Evolutionary conservation across 2,797 vertebrate genomes (phyloP), one percentile per base, ranked within the genome.

Genomic region (Pyrocephalus nanus): DNA sequence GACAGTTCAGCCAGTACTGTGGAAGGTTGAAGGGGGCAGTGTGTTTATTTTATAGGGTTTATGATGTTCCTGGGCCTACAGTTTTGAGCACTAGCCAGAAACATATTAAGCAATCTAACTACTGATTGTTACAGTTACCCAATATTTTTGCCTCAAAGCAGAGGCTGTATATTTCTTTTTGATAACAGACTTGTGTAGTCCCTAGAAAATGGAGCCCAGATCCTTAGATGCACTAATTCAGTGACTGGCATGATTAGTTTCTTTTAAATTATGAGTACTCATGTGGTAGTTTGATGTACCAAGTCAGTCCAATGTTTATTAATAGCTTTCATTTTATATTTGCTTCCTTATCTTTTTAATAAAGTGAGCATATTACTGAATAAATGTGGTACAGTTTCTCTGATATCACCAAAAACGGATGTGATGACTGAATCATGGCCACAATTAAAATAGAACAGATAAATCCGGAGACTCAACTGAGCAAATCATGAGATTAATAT

Each of bases 301-400:
- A 57, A 92, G 85, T 81, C 85, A 76, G 76, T 64, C 65, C 50
- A 42, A 20, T 74, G 74, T 89, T 95, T 95, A 95, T 96, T 95
- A 95, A 94, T 95, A 86, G 70, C 80, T 84, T 88, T 89, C 90
- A 74, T 93, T 96, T 95, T 71, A 71, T 95, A 93, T 94, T 94
- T 95, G 51, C 53, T 92, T 74, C 65, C 93, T 95, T 96, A 96
- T 95, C 95, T 95, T 94, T 96, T 96, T 95, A 96, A 96, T 95
- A 93, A 96, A 95, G 77, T 34, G 57, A 93, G 42, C 54, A 16
- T 96, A 91, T 94, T 95, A 76, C 78, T 61, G 89, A 67, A 89
- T 92, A 95, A 92, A 93, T 51, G 78, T 61, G 38, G 53, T 75
- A 30, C 53, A 26, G 69, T 92, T 96, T 94, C 64, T 60, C 60